A percentile compares a stretch with the other conserved stretches of the same genome.
Evolutionary conservation across 2,797 vertebrate genomes (phyloP).

Genomic region (Ficedula albicollis): DNA sequence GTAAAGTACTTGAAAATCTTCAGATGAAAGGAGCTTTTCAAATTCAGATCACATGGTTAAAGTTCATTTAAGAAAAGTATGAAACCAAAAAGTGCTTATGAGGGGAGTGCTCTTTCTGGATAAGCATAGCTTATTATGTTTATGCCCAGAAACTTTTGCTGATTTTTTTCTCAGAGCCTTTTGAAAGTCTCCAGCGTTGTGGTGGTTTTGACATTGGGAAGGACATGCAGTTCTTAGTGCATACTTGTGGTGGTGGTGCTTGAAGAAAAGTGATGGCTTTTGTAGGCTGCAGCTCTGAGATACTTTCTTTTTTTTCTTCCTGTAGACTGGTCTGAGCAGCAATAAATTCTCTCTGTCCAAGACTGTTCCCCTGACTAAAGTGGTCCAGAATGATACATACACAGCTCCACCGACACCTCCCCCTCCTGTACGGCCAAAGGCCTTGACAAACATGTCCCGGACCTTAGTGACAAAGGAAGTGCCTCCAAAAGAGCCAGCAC

Average conservation of each 20-base stretch:
- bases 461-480: constrained; percentile 87
- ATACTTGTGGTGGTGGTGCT: neutral
- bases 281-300: neutral
- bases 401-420: constrained; percentile 79
- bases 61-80: neutral
- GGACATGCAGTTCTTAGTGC: neutral
- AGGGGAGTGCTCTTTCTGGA: neutral
- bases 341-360: constrained; percentile 85
- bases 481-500: constrained; percentile 64
- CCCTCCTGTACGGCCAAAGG: constrained; percentile 72
- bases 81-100: neutral
- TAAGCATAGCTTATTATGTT: neutral
- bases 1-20: neutral
- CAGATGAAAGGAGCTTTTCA: neutral
- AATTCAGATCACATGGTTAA: neutral
- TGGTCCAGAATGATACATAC: constrained; percentile 95
- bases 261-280: neutral
- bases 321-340: constrained; percentile 78
- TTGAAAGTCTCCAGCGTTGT: neutral
- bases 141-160: neutral
- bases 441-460: constrained; percentile 85
- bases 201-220: neutral
- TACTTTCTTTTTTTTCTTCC: neutral
- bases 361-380: constrained; percentile 89
- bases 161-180: neutral